Percentiles rank a stretch among this genome's conserved stretches.
Conservation (phyloP, 2,113 vertebrate genomes). For the Gorsachius goisagi region DNA sequence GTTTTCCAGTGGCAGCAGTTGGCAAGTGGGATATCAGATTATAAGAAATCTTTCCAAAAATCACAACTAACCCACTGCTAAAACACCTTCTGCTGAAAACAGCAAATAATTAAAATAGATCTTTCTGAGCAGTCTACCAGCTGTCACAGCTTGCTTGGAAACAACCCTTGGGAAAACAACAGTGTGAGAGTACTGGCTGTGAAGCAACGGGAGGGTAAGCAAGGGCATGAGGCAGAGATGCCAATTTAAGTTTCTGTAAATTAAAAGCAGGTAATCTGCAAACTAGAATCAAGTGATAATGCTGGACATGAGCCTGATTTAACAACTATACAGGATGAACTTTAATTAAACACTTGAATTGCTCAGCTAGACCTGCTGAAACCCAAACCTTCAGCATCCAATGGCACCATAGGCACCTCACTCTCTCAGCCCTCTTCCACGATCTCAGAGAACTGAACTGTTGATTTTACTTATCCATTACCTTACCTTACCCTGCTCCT, state of each 20-base stretch:
- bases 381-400: background rate
- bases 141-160: conserved; percentile 28
- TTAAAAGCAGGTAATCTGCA: conserved; percentile 6
- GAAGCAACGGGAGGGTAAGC: conserved; percentile 2
- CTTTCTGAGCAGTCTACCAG: conserved; percentile 14
- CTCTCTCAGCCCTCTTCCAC: background rate
- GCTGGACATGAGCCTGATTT: background rate
- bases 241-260: conserved; percentile 17
- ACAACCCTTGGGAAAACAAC: background rate
- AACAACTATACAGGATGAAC: background rate
- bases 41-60: background rate
- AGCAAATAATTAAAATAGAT: conserved; percentile 26
- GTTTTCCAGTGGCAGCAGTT: background rate
- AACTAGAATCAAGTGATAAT: background rate
- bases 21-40: fast-evolving
- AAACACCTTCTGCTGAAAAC: conserved; percentile 25
- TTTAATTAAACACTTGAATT: conserved; percentile 13
- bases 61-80: background rate
- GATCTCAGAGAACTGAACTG: background rate
- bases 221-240: background rate
- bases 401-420: background rate
- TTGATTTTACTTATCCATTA: background rate
- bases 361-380: background rate
- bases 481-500: background rate
- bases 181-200: background rate